phyloP scores from a whole-genome alignment of 2,797 vertebrate species.

The Sarcoramphus papa region DNA sequence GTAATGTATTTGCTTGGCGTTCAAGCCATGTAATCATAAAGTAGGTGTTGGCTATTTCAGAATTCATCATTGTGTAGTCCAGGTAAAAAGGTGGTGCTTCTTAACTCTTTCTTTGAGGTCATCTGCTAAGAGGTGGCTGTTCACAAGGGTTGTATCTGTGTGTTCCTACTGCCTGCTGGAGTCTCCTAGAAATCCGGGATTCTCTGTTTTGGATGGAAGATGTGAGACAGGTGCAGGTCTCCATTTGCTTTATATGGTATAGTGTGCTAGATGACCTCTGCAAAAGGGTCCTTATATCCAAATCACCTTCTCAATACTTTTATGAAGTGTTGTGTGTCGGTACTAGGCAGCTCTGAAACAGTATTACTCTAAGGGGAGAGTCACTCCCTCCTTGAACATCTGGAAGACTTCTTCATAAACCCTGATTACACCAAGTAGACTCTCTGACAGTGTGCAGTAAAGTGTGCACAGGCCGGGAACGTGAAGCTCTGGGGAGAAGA shows the following conservation, averaged over 20 bases:
- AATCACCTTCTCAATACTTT: neutral
- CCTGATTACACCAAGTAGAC: rapidly evolving
- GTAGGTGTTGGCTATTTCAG: neutral
- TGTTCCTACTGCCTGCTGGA: neutral
- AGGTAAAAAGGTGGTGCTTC: neutral
- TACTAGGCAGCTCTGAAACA: neutral
- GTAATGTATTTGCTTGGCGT: neutral
- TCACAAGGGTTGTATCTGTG: neutral
- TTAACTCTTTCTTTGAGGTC: neutral
- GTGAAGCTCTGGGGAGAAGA: neutral
- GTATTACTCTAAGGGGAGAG: neutral
- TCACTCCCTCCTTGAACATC: neutral
- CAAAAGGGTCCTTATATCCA: neutral
- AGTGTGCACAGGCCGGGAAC: neutral
- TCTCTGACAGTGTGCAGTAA: neutral
- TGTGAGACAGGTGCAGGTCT: neutral
- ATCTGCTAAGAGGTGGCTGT: neutral
- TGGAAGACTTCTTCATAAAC: neutral
- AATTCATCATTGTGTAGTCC: neutral
- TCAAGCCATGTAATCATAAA: neutral
- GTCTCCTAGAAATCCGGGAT: neutral
- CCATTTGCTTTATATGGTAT: neutral
- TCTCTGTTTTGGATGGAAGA: neutral
- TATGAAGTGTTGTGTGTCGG: neutral
- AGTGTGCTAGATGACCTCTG: neutral